Evolutionary conservation across 2,888 invertebrate genomes (phyloP).

Genomic region (Caradrina kadenii): DNA sequence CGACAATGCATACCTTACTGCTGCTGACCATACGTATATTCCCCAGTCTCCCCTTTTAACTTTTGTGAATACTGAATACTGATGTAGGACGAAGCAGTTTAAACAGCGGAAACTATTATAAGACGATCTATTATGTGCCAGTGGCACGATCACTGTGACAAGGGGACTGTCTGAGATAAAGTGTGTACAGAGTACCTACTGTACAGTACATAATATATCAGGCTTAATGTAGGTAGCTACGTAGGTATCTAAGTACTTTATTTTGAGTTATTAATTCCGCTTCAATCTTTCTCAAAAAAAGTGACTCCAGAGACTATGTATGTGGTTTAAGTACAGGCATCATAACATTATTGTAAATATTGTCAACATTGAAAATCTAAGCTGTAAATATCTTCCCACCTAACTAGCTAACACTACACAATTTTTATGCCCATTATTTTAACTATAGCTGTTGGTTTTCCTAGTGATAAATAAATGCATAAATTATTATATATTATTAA

Average conservation of each 20-base stretch:
- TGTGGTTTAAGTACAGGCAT: too few species aligned
- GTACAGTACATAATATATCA: background rate
- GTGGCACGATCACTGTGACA: conserved; percentile 8
- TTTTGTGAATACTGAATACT: conserved; percentile 16
- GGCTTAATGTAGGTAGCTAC: background rate
- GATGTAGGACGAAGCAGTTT: conserved; percentile 32
- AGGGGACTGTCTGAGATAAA: conserved; percentile 15
- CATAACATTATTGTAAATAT: background rate
- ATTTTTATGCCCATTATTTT: background rate
- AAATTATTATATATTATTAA: background rate
- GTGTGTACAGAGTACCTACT: too few species aligned
- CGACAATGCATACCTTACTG: conserved; percentile 9
- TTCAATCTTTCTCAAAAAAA: background rate
- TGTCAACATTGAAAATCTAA: background rate
- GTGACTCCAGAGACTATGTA: too few species aligned
- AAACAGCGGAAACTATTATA: conserved; percentile 41
- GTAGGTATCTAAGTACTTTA: background rate
- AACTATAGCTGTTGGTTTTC: background rate
- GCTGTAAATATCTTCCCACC: background rate
- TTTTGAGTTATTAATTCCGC: conserved; percentile 2
- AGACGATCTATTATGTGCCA: conserved; percentile 32
- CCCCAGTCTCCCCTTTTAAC: conserved; percentile 26
- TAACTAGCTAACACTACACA: background rate
- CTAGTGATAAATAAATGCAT: background rate
- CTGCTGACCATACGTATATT: conserved; percentile 2